Base-by-base conservation (phyloP, 2,888 invertebrate species). In the Sialis fuliginosa region DNA sequence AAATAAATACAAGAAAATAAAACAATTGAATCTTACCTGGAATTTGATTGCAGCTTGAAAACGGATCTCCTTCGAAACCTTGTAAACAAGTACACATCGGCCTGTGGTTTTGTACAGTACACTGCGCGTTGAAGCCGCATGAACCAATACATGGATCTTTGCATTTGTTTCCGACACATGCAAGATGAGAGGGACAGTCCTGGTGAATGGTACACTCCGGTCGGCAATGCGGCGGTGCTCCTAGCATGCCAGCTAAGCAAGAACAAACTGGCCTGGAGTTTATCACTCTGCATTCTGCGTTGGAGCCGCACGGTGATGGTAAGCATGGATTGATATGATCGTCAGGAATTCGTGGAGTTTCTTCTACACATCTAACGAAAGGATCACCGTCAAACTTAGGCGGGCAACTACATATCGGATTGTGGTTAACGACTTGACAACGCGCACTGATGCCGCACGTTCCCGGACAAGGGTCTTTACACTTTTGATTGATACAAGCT, bases 41-140 rank as follows among this genome's bases (percentile, higher is more conserved):
- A 34, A 67, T 62, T 43, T 68, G 72, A 57, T 70, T 76, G 57
- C 86, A 87, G 47, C 81, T 81, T 39, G 77, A 74, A 59, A 83
- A 84, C 30, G 87, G 84, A 70, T 87, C 84, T 31, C 87, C 87
- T 56, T 81, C 78, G 57, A 71, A 84, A n/a, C 79, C 81, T 41
- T 72, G 70, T 47, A 76, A 69, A 57, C 87, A 88, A 41, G 75
- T 73, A 57, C 87, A 87, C 52, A 80, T 72, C 0, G 85, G 83
- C 53, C 77, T 76, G 63, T 86, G 86, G 58, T 81, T 82, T 57
- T 79, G 75, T 4, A 80, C 81, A 6, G 65, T 69, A 56, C 87
- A 87, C 48, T 78, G 73, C 0, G 86, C 79, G 57, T 84, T 83
- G 53, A 81, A 77, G 30, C 84, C 83, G 56, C 84, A 84, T 5